Evolutionary conservation across 2,113 vertebrate genomes (phyloP).

Genomic region (Colistium nudipinnis): DNA sequence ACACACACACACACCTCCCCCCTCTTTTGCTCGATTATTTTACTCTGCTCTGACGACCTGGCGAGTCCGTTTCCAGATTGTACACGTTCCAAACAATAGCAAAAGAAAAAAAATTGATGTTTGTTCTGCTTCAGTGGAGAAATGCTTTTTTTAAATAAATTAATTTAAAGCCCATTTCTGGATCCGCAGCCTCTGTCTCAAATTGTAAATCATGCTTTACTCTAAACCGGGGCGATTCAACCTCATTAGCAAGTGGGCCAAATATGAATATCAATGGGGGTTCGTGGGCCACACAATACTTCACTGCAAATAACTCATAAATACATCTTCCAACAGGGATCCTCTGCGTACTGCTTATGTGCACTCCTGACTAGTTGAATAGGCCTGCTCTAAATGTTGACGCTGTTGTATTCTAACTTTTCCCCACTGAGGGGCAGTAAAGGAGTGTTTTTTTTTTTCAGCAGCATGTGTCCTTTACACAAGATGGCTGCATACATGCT

Average conservation of each 20-base stretch:
- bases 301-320: too few relatives aligned
- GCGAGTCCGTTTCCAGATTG: constrained; percentile 73
- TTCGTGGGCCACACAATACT: too few relatives aligned
- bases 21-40: constrained; percentile 51
- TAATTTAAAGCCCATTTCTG: constrained; percentile 80
- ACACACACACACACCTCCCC: not conserved
- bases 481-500: constrained; percentile 18
- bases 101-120: constrained; percentile 72
- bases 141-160: constrained; percentile 80
- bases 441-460: not conserved
- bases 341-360: too few relatives aligned
- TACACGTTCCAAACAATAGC: constrained; percentile 76
- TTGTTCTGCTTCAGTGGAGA: constrained; percentile 83
- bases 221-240: too few relatives aligned
- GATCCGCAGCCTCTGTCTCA: not conserved
- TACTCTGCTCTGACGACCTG: constrained; percentile 60
- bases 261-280: too few relatives aligned
- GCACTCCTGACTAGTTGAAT: too few relatives aligned
- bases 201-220: too few relatives aligned
- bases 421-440: constrained; percentile 32
- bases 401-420: not conserved
- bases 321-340: too few relatives aligned
- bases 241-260: too few relatives aligned
- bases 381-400: too few relatives aligned
- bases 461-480: constrained; percentile 12